Evolutionary conservation across 1,140 invertebrate species (phyloP).

Genomic region (Proctacanthus coquilletti): DNA sequence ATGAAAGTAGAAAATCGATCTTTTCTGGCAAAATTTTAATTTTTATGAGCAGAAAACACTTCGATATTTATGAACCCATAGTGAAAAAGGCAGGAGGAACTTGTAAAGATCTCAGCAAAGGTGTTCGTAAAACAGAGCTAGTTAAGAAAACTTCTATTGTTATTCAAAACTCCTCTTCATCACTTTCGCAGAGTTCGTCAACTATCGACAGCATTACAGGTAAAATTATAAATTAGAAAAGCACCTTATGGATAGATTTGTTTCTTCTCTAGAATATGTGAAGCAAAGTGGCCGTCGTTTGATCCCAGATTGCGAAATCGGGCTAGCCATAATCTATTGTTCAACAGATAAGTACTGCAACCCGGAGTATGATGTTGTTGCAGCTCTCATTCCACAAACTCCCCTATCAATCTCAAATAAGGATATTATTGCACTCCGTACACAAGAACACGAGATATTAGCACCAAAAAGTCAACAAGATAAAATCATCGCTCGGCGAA

Average conservation of each 20-base stretch:
- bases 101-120: conserved; percentile 30
- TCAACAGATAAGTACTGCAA: conserved; percentile 48
- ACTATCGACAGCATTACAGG: conserved; percentile 30
- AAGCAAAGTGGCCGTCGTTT: conserved; percentile 35
- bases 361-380: conserved; percentile 34
- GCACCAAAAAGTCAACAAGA: background rate
- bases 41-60: conserved; percentile 41
- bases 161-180: conserved; percentile 32
- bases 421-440: background rate
- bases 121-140: conserved; percentile 32
- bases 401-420: conserved; percentile 3
- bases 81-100: conserved; percentile 28
- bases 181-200: conserved; percentile 32
- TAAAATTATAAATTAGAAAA: conserved; percentile 9
- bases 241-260: too few relatives aligned
- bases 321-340: conserved; percentile 44
- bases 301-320: conserved; percentile 49
- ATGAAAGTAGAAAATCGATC: conserved; percentile 33
- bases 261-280: conserved; percentile 26
- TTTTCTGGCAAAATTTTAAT: conserved; percentile 44
- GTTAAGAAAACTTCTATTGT: conserved; percentile 32
- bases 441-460: background rate
- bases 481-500: background rate
- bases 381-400: conserved; percentile 16
- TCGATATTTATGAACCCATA: conserved; percentile 35